Conservation (phyloP, 1,140 invertebrate species). For the Nephila pilipes region DNA sequence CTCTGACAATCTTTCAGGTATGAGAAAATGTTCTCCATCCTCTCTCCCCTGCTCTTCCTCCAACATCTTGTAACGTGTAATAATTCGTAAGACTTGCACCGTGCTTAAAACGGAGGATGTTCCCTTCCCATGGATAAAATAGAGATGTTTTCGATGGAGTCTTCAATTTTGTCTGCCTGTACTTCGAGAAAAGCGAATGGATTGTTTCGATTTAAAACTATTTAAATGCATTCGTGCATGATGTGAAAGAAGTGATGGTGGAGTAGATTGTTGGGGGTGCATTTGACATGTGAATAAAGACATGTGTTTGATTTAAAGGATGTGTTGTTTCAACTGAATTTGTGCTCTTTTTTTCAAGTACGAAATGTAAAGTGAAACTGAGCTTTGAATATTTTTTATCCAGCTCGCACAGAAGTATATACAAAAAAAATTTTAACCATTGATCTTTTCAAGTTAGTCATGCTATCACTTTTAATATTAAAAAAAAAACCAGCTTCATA, state of each 20-base stretch:
- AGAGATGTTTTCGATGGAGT: neutral
- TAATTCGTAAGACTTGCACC: neutral
- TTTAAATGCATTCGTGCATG: neutral
- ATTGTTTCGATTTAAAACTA: neutral
- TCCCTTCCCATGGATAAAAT: neutral
- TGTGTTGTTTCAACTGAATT: no score
- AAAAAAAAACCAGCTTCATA: no score
- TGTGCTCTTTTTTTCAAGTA: no score
- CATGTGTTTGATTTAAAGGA: no score
- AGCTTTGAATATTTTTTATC: no score
- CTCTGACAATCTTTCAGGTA: constrained; percentile 26
- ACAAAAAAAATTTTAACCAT: no score
- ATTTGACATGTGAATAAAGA: no score
- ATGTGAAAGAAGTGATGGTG: neutral
- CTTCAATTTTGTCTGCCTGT: neutral
- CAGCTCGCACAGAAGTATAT: no score
- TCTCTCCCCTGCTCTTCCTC: neutral
- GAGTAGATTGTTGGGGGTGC: neutral
- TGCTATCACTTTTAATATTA: no score
- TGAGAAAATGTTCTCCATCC: neutral
- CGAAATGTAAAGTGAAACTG: no score
- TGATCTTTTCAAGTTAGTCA: no score
- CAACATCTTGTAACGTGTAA: neutral
- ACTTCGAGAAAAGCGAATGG: neutral
- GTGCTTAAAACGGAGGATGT: neutral